These are phyloP conservation scores for Cichladusa arquata DNA, from an alignment of 2,113 vertebrate species.

Conservation along the genomic window DNA sequence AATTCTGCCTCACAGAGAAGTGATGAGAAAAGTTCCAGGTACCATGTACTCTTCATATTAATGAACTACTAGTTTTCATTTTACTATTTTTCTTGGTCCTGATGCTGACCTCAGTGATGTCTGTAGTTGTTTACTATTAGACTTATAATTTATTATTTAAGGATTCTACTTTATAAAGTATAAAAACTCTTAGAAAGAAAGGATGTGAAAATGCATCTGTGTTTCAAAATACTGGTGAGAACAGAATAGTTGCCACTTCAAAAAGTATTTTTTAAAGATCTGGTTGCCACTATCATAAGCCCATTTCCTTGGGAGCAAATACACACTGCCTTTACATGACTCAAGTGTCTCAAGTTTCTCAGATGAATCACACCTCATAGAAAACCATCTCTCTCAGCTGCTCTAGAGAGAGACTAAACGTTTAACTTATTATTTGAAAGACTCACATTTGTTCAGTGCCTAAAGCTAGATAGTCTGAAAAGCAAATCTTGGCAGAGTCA, in stretches of 20 bases:
- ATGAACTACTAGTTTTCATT: neutral
- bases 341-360: neutral
- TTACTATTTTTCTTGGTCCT: neutral
- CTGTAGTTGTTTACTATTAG: neutral
- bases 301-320: neutral
- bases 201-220: rapidly evolving
- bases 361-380: neutral
- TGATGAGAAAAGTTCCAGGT: neutral
- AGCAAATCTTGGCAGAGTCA: neutral
- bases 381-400: neutral
- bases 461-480: neutral
- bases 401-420: neutral
- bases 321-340: neutral
- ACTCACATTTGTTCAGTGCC: neutral
- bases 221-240: neutral
- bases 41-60: rapidly evolving
- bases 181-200: neutral
- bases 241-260: neutral
- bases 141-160: neutral
- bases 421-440: neutral
- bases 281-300: neutral
- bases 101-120: neutral
- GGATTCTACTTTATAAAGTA: neutral
- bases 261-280: neutral
- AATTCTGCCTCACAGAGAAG: neutral